Base-by-base conservation (phyloP, 2,797 vertebrate species). In the Coranthus polyacanthus region DNA sequence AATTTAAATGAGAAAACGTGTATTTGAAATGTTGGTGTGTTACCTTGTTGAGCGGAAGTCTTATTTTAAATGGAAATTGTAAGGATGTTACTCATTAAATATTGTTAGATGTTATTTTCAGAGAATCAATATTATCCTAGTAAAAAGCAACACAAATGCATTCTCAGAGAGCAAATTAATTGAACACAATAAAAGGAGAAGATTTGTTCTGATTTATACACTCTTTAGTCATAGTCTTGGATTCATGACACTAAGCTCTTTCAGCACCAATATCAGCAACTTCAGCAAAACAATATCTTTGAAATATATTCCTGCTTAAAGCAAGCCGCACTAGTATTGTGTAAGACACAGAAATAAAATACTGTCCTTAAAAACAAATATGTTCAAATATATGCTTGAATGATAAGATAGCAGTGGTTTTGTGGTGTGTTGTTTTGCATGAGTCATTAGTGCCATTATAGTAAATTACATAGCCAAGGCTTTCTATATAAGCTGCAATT, bases 1-100 rank as follows among this genome's bases (percentile, higher is more conserved):
- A 38, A 22, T 66, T 20, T 49, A 16, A 26, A 45, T 51, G 46
- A 56, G 13, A n/a, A 17, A 37, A 12, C 9, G 11, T 37, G 16
- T 22, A 57, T 32, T 42, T 56, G 38, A 20, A 10, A 13, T 45
- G n/a, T n/a, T n/a, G n/a, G n/a, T n/a, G n/a, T n/a, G n/a, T n/a
- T n/a, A 10, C n/a, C 20, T 51, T 58, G 15, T 49, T 52, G 11
- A 29, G 37, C 15, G 1, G 1, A 24, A 49, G 2, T 47, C 69
- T 52, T 17, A 36, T 12, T 69, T 39, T 9, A 32, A 22, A 20
- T 32, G 0, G 13, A 45, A 41, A 11, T 12, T 41, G 13, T 22
- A 32, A n/a, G 20, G 13, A 24, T 42, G 32, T 62, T 39, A 15
- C 37, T 12, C 17, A 24, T 15, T 37, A 22, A 34, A 24, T 34